Base-by-base conservation (phyloP, 2,888 invertebrate species). In the Eilema sororculum region DNA sequence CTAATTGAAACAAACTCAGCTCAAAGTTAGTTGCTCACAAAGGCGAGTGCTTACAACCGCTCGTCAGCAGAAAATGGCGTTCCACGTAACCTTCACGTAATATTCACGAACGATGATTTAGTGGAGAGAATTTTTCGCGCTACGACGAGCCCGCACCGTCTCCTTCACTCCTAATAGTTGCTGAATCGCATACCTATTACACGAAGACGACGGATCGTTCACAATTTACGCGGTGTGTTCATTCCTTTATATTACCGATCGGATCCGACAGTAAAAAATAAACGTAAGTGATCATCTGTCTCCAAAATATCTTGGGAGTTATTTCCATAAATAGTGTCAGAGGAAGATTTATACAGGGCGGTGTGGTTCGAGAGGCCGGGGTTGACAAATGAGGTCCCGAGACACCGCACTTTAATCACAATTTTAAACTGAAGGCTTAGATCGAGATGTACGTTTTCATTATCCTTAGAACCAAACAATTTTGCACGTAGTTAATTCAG, bases 291-390 rank as follows among this genome's bases (percentile, higher is more conserved):
- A 84, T 78, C 80, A 83, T 76, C 83, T 78, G 82, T 85, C 84
- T 80, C 70, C 70, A 75, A 80, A 86, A 85, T 80, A 83, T 80
- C 79, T 79, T 81, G 83, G 77, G 87, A 85, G 67, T 86, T 86
- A 86, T 88, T 84, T 87, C 83, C 87, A 85, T 89, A 89, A 90
- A 89, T 89, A 90, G 87, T 88, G 86, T 81, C 84, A 78, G 80
- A 69, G 71, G 80, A 87, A 90, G 90, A 90, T 90, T 90, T 86
- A 90, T 87, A 82, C 84, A 56, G 68, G 59, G 24, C 72, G 76
- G 72, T 78, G 78, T 78, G 79, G 85, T 83, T 83, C 80, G 83
- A 86, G 83, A 81, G 82, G 80, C 81, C 77, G 83, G 80, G 61
- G 64, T 75, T 89, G 90, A 90, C 88, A 89, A 90, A 90, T 85